A percentile compares a stretch with the other conserved stretches of the same genome.
Conservation (phyloP, 1,140 invertebrate species). For the Uloborus diversus region DNA sequence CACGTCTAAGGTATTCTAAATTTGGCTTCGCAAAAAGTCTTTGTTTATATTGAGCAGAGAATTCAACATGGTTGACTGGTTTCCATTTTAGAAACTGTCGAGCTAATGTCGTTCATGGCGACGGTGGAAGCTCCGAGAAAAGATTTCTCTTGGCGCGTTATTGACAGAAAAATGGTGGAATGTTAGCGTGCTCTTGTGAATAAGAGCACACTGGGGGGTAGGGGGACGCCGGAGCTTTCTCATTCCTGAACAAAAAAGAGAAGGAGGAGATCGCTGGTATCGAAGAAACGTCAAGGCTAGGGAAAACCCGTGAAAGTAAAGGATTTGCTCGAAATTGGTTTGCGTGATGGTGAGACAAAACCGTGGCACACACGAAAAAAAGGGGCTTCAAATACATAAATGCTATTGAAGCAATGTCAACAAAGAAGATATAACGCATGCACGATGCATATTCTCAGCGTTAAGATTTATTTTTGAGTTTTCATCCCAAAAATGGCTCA, state of each 20-base stretch:
- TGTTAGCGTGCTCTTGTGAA: conserved; percentile 34
- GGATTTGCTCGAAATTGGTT: conserved; percentile 49
- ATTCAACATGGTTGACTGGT: conserved; percentile 42
- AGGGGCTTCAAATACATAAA: conserved; percentile 33
- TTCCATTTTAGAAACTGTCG: conserved; percentile 48
- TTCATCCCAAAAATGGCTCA: no score
- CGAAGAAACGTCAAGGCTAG: conserved; percentile 35
- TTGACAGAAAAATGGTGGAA: conserved; percentile 50
- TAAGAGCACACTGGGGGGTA: no score
- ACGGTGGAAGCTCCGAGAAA: conserved; percentile 32
- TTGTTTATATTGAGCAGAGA: conserved; percentile 31
- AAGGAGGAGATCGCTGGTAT: conserved; percentile 27
- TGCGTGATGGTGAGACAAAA: conserved; percentile 27
- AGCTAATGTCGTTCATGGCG: conserved; percentile 38
- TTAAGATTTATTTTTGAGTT: no score
- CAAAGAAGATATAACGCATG: conserved; percentile 20
- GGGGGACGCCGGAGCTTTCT: conserved; percentile 19
- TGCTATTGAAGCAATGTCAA: conserved; percentile 16
- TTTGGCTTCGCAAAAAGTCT: conserved; percentile 23
- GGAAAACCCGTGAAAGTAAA: conserved; percentile 26
- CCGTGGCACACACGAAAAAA: conserved; percentile 4
- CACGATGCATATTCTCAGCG: no score
- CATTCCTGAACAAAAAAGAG: conserved; percentile 50
- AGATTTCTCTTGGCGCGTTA: conserved; percentile 30
- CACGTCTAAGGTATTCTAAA: background rate